Base-by-base conservation (phyloP, 2,113 vertebrate species). In the Psephotus haematonotus region DNA sequence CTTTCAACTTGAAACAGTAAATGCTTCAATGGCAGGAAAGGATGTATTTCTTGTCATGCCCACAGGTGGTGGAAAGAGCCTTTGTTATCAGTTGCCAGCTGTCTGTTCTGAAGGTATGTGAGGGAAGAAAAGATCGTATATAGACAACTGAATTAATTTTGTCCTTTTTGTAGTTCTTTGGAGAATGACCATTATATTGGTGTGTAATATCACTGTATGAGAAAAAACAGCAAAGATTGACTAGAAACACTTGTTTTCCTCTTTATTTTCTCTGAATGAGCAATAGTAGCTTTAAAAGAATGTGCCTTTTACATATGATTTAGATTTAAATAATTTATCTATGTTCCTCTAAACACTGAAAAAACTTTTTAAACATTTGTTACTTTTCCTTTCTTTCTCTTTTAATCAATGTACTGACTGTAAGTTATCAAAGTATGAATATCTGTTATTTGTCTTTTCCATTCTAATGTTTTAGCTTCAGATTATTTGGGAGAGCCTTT, bases 41-140 rank as follows among this genome's bases (percentile, higher is more conserved):
- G 99, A 99, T 64, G 82, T 99, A 35, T 99, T 99, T 96, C 98
- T 99, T 62, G 99, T 99, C 44, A 99, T 99, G 99, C 99, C 99
- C 10, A 99, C 99, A 4, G 99, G 99, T 41, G 98, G 99, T 59
- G 99, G 99, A 8, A 99, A 99, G 91, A 99, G 99, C 68, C 98
- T 99, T 63, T 99, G 99, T 93, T 99, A 99, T 92, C 99, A 99
- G 98, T 97, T 99, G 49, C 99, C 99, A 53, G 99, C 99, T 13
- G 93, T 99, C 74, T 99, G 98, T 97, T 99, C 98, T 43, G 96
- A 98, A 8, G 99, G 99, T 99, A 97, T 16, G 97, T 92, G 60
- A 72, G n/a, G n/a, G 7, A 3, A 50, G 20, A 41, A 55, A 75
- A 78, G 15, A 22, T 35, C 10, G 9, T n/a, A 14, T 47, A 28